These are phyloP conservation scores for Brachyhypopomus gauderio DNA, from an alignment of 2,113 vertebrate species.

Conservation along the genomic window DNA sequence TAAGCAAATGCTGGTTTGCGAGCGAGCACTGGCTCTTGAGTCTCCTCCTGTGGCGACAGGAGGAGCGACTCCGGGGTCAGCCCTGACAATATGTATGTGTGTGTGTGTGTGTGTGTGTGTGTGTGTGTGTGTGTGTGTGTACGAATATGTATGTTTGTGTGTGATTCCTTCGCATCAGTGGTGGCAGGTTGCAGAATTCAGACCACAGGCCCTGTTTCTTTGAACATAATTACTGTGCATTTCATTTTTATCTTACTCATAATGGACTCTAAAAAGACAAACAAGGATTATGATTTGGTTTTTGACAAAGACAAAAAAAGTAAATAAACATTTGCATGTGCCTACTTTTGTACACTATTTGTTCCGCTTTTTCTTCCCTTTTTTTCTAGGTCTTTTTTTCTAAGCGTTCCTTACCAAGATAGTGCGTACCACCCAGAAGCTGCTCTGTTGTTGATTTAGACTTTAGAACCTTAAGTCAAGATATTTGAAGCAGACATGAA, in stretches of 20 bases:
- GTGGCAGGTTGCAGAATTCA: not conserved
- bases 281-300: conserved; percentile 30
- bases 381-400: not conserved
- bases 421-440: conserved; percentile 42
- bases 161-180: not conserved
- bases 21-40: too few relatives aligned
- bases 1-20: too few relatives aligned
- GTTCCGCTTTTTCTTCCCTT: conserved; percentile 21
- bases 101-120: too few relatives aligned
- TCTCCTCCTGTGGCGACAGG: too few relatives aligned
- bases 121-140: not conserved
- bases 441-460: conserved; percentile 43
- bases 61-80: too few relatives aligned
- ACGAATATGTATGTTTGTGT: too few relatives aligned
- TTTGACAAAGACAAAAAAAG: not conserved
- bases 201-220: conserved; percentile 6
- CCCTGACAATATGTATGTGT: too few relatives aligned
- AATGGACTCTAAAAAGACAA: conserved; percentile 32
- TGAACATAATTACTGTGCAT: conserved; percentile 28
- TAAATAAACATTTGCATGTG: not conserved
- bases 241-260: conserved; percentile 32
- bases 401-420: not conserved
- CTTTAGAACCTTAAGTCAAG: conserved; percentile 24
- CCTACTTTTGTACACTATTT: conserved; percentile 21
- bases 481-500: conserved; percentile 31